Percentiles rank a stretch among this genome's conserved stretches.
These are phyloP conservation scores for Temnothorax rugatulus DNA, from an alignment of 2,888 invertebrate species.

Conservation along the genomic window DNA sequence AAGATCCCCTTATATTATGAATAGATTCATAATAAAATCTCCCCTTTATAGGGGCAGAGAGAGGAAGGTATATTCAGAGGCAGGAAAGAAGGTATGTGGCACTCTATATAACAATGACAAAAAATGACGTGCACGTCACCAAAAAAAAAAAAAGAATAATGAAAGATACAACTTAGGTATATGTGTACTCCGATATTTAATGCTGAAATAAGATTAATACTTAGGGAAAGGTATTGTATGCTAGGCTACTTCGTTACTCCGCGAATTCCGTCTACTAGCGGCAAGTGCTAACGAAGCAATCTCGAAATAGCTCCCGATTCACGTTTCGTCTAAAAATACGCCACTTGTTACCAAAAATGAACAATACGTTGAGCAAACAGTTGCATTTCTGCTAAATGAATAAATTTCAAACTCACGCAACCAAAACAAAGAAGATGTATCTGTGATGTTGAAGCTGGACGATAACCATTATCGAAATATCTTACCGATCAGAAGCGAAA, in stretches of 20 bases:
- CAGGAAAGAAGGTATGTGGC: too few species aligned
- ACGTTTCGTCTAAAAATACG: constrained; percentile 42
- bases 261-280: constrained; percentile 43
- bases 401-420: not conserved
- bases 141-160: not conserved
- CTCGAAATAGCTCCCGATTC: constrained; percentile 31
- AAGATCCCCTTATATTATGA: not conserved
- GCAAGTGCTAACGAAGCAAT: constrained; percentile 49
- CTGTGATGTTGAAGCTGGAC: not conserved
- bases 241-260: constrained; percentile 16
- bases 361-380: not conserved
- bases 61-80: too few species aligned
- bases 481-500: not conserved
- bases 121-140: constrained; percentile 52
- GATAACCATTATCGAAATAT: constrained; percentile 19
- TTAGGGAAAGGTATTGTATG: not conserved
- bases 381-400: not conserved
- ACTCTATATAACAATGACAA: not conserved
- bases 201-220: constrained; percentile 32
- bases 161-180: constrained; percentile 44
- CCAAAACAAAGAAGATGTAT: not conserved
- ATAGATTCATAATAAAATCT: not conserved
- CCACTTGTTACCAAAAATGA: not conserved
- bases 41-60: not conserved
- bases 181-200: constrained; percentile 31